A percentile compares a stretch with the other conserved stretches of the same genome.
Conservation (phyloP, 2,888 invertebrate genomes). For the Ashinkailepas kermadecensis region DNA sequence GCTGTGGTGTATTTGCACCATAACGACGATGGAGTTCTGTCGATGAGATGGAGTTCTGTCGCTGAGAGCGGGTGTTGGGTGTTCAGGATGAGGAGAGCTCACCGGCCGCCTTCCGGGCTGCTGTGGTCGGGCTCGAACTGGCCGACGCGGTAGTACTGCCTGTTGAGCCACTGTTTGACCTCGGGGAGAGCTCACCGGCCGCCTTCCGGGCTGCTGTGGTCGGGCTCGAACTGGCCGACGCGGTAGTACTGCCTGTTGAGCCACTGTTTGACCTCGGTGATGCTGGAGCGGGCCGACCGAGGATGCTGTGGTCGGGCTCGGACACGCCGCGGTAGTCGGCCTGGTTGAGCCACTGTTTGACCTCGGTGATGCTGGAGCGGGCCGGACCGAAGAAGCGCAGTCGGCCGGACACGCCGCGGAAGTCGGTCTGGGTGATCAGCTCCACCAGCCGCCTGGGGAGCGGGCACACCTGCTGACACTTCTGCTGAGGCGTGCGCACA, state of each 20-base stretch:
- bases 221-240: constrained; percentile 54
- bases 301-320: constrained; percentile 42
- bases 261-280: too few species aligned
- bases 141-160: constrained; percentile 49
- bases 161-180: too few species aligned
- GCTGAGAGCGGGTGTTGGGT: too few species aligned
- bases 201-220: constrained; percentile 38
- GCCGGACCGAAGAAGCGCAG: constrained; percentile 65
- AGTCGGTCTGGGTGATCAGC: constrained; percentile 57
- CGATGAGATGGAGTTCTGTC: too few species aligned
- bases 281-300: too few species aligned
- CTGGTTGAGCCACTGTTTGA: constrained; percentile 40
- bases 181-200: constrained; percentile 45
- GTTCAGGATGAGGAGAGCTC: background rate
- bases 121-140: constrained; percentile 48
- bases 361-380: constrained; percentile 45
- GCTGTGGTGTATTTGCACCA: too few species aligned
- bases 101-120: constrained; percentile 44
- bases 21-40: too few species aligned
- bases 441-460: constrained; percentile 51
- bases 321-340: constrained; percentile 42
- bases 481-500: too few species aligned
- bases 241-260: too few species aligned
- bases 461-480: too few species aligned
- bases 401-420: constrained; percentile 63